phyloP scores from a whole-genome alignment of 1,140 invertebrate species.

The Archivesica marissinica region DNA sequence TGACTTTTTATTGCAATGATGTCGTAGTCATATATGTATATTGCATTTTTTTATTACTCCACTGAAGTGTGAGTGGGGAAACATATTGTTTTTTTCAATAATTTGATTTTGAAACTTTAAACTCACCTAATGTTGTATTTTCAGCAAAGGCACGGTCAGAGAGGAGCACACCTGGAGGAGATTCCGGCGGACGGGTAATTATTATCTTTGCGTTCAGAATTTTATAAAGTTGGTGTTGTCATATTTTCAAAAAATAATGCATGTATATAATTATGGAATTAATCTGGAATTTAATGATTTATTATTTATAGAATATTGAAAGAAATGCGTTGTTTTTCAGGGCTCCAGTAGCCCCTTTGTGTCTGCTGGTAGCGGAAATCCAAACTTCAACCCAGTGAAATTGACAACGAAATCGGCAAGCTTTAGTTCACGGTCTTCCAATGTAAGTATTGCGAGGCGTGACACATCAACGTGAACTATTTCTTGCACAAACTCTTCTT shows the following conservation, averaged over 20 bases:
- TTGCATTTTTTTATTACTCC: no score
- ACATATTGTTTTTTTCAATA: no score
- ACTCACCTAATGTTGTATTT: background rate
- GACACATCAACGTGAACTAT: no score
- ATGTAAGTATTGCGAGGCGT: conserved; percentile 12
- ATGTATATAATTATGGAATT: background rate
- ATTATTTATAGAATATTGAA: background rate
- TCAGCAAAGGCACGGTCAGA: conserved; percentile 55
- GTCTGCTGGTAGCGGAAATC: conserved; percentile 94
- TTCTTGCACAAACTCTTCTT: no score
- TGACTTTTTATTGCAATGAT: no score
- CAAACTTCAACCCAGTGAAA: conserved; percentile 96
- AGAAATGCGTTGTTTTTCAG: conserved; percentile 45
- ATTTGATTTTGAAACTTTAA: no score
- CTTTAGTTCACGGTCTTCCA: conserved; percentile 86
- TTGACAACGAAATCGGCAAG: conserved; percentile 86
- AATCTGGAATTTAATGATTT: background rate
- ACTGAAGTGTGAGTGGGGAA: no score
- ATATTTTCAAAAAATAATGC: background rate
- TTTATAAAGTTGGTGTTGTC: background rate
- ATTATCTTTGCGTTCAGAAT: background rate
- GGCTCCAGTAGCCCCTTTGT: conserved; percentile 89
- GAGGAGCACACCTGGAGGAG: conserved; percentile 37
- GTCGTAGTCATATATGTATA: no score
- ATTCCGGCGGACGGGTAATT: conserved; percentile 35